Evolutionary conservation across 2,888 invertebrate species (phyloP).

Genomic region (Oscheius myriophilus): DNA sequence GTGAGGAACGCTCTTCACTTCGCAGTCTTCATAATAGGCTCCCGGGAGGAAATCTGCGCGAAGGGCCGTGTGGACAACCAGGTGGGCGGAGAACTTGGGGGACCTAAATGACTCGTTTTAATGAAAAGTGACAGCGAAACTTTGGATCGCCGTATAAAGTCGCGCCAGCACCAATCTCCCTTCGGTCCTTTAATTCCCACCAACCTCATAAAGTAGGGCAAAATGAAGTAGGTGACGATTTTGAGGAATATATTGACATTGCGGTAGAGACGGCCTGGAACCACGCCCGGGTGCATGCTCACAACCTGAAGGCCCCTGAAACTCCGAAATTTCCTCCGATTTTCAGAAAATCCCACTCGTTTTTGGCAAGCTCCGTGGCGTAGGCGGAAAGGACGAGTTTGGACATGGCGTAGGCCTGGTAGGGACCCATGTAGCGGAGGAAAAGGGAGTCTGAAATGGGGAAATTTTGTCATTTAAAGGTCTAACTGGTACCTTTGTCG

Average conservation of each 20-base stretch:
- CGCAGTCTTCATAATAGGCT: constrained; percentile 50
- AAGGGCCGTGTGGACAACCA: constrained; percentile 43
- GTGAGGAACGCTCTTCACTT: constrained; percentile 16
- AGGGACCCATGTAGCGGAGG: constrained; percentile 37
- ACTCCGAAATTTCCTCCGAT: neutral
- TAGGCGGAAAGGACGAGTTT: constrained; percentile 48
- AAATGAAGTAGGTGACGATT: constrained; percentile 26
- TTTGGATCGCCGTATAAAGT: neutral
- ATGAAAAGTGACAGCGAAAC: neutral
- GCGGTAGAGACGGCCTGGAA: constrained; percentile 49
- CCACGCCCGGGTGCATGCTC: constrained; percentile 45
- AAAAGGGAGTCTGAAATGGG: constrained; percentile 28
- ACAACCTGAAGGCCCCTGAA: constrained; percentile 12
- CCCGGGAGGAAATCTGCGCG: constrained; percentile 41
- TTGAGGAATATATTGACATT: constrained; percentile 38
- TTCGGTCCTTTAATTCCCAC: too few species aligned
- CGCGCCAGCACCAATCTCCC: too few species aligned
- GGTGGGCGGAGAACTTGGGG: constrained; percentile 39
- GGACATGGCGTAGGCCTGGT: constrained; percentile 57
- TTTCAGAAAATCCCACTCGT: constrained; percentile 4
- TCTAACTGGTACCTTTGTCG: neutral
- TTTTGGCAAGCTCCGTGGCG: constrained; percentile 37
- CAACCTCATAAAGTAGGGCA: constrained; percentile 22
- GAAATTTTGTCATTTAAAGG: neutral
- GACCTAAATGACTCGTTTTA: constrained; percentile 23